Evolutionary conservation across 2,888 invertebrate genomes (phyloP), one percentile per base, ranked within the genome.

Genomic region (Shargacucullia verbasci): DNA sequence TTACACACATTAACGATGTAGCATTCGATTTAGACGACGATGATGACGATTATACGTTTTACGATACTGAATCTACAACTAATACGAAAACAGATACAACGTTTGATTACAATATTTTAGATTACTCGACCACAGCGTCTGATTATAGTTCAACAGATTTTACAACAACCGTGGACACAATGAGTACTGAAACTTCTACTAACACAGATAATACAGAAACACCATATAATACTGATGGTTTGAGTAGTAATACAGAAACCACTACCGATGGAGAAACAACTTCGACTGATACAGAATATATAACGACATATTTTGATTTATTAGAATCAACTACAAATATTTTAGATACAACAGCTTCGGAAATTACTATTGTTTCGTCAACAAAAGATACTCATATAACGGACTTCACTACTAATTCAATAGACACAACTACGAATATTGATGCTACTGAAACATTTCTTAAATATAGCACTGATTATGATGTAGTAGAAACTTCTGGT

Each of bases 11-110:
- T 9, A 60, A 61, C 40, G 48, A 73, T 34, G 53, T 33, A 29
- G 37, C n/a, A 9, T 14, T 49, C 20, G 62, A 67, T 43, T 14
- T 63, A 25, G 68, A 74, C 27, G 79, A 84, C 53, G 59, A 74
- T 25, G 79, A 84, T 54, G 59, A 79, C 35, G 80, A 83, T 31
- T 73, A 71, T 33, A 63, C 69, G 25, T 78, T 80, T 45, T 78
- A 86, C 46, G 73, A 68, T 52, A 58, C 43, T 34, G 58, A 64
- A 35, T 49, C 43, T 35, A 59, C 54, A 38, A 52, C 55, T 37
- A 49, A 52, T 25, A 5, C 20, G 5, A 46, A 41, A 15, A 56
- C 54, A 11, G 59, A 59, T 35, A 52, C 58, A 5, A 54, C 37
- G 5, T 12, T 25, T 2, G 59, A 64, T 56, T 35, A 44, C n/a